Base-by-base conservation (phyloP, 2,888 invertebrate species). In the Herminia tarsipennalis region DNA sequence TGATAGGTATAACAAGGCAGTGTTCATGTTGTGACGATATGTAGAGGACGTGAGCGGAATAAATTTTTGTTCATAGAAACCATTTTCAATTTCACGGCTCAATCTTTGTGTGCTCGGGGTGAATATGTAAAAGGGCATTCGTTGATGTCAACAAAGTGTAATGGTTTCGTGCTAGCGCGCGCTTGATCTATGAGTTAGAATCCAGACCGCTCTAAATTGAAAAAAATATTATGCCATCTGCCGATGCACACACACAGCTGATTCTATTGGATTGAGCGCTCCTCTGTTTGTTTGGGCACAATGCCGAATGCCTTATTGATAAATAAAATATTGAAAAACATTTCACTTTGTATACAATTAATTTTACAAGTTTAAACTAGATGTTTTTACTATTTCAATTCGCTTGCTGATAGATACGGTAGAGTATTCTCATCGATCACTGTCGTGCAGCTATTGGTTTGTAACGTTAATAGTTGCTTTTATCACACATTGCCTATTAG, bases 81-180 rank as follows among this genome's bases (percentile, higher is more conserved):
- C 84, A 88, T 88, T 89, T 90, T 88, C 89, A 89, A 89, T 90
- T 90, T 88, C 85, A 90, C 84, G 85, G 86, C 87, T 89, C 89
- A 90, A 89, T 90, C 88, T 88, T 88, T 89, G 86, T 87, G 81
- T 86, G 87, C 82, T 83, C 83, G 86, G 86, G 84, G 86, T 86
- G 88, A 88, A 90, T 90, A 88, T 88, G 84, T 88, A 87, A 88
- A 87, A 84, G 82, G 86, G 83, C 86, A 87, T 86, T 86, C 85
- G 85, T 88, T 86, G 88, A 80, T 87, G 88, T 88, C 87, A 89
- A 89, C 85, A 87, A 82, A 87, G 83, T 87, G 86, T 88, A 88
- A 88, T 88, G 86, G 88, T 88, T 88, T 86, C 84, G 83, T 84
- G 87, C 82, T 84, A 71, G 78, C 74, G 77, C 75, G 73, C 78